A percentile compares a stretch with the other conserved stretches of the same genome.
These are phyloP conservation scores for Arnoldichthys spilopterus DNA, from an alignment of 2,797 vertebrate genomes.

Conservation along the genomic window DNA sequence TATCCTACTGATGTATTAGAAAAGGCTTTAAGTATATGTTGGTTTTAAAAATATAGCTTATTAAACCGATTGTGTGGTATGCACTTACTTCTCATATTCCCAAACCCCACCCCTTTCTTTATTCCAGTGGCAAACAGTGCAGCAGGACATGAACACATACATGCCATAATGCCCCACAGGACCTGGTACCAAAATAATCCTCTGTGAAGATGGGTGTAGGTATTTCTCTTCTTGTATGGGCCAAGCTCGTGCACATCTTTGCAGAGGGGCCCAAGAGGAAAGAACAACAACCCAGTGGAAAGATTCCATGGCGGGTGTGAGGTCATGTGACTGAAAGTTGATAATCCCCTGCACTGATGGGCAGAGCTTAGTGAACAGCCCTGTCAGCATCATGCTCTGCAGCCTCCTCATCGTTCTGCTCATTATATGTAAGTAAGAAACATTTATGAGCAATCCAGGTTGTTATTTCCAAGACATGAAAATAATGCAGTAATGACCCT, in stretches of 20 bases:
- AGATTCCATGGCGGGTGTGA: slow-evolving; percentile 66
- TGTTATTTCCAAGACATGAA: not conserved
- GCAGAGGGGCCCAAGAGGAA: slow-evolving; percentile 28
- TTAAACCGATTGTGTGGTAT: not conserved
- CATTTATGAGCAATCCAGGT: slow-evolving; percentile 8
- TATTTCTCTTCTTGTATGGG: slow-evolving; percentile 28
- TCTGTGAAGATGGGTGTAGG: slow-evolving; percentile 11
- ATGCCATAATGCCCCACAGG: not conserved
- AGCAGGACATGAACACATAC: not conserved
- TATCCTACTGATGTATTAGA: not conserved
- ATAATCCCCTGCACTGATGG: slow-evolving; percentile 64
- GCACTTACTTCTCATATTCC: not conserved
- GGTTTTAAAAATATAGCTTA: not conserved
- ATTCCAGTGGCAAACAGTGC: not conserved
- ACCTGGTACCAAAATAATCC: slow-evolving; percentile 21
- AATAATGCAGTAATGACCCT: not conserved
- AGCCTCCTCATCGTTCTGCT: slow-evolving; percentile 67
- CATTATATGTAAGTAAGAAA: slow-evolving; percentile 48
- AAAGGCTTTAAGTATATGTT: not conserved
- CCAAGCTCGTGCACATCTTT: slow-evolving; percentile 18
- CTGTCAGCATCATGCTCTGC: slow-evolving; percentile 59
- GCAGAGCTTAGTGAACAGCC: slow-evolving; percentile 54
- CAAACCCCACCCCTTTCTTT: not conserved
- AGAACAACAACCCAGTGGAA: slow-evolving; percentile 29
- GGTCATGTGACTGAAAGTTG: slow-evolving; percentile 71